Evolutionary conservation across 2,888 invertebrate genomes (phyloP).

Genomic region (Ethmia dodecea): DNA sequence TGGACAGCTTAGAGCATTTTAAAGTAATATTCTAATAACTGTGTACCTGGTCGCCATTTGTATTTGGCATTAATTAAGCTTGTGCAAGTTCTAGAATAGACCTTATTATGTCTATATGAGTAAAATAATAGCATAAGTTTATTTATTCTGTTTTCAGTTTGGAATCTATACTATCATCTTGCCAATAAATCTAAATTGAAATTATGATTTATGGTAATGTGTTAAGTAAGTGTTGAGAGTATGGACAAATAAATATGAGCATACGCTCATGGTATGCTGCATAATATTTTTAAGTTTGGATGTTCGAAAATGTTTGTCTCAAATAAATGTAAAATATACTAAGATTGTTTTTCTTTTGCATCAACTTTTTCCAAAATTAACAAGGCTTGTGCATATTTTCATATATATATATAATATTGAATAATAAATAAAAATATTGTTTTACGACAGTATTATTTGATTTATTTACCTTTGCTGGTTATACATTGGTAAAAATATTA

Average conservation of each 20-base stretch:
- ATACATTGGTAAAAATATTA: constrained; percentile 76
- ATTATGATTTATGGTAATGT: constrained; percentile 24
- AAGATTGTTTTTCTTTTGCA: constrained; percentile 8
- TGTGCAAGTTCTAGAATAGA: constrained; percentile 28
- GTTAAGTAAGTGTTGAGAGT: constrained; percentile 19
- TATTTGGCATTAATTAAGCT: constrained; percentile 37
- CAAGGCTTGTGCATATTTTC: too few species aligned
- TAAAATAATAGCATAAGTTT: constrained; percentile 17
- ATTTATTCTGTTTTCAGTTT: constrained; percentile 20
- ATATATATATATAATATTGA: too few species aligned
- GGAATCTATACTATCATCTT: constrained; percentile 20
- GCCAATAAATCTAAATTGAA: constrained; percentile 20
- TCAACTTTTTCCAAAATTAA: too few species aligned
- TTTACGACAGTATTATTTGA: constrained; percentile 65
- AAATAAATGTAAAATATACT: constrained; percentile 30
- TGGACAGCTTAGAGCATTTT: constrained; percentile 31
- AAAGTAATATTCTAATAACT: constrained; percentile 35
- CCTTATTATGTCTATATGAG: constrained; percentile 20
- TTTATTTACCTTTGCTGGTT: constrained; percentile 76
- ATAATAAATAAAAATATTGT: constrained; percentile 9
- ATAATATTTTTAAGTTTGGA: constrained; percentile 26
- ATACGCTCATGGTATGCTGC: constrained; percentile 5
- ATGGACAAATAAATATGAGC: constrained; percentile 18
- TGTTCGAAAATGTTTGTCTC: constrained; percentile 31
- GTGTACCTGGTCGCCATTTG: constrained; percentile 41